Conservation (phyloP, 2,888 invertebrate genomes). For the Helleia helle region DNA sequence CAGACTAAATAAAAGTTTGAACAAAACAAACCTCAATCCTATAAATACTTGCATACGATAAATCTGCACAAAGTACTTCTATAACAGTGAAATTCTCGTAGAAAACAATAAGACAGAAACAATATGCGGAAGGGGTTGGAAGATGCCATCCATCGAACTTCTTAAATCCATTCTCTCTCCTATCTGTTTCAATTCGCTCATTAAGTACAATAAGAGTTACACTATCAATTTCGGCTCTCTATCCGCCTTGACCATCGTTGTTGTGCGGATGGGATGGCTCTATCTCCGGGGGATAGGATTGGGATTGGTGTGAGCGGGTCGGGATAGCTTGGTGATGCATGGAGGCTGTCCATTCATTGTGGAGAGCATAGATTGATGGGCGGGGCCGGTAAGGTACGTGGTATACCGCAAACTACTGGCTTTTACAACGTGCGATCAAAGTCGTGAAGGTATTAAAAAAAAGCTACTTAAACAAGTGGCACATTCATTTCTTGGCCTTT, state of each 20-base stretch:
- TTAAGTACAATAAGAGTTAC: conserved; percentile 62
- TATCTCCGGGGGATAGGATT: conserved; percentile 27
- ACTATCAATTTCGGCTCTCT: conserved; percentile 60
- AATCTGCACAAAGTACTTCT: too few relatives aligned
- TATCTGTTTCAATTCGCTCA: conserved; percentile 68
- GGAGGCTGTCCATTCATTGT: conserved; percentile 64
- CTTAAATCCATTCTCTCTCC: conserved; percentile 31
- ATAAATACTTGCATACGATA: too few relatives aligned
- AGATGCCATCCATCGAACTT: conserved; percentile 20
- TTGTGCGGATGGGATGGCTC: conserved; percentile 20
- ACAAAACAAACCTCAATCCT: not conserved
- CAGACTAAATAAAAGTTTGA: not conserved
- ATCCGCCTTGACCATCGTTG: conserved; percentile 33
- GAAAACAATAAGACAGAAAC: not conserved
- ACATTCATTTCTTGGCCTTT: not conserved
- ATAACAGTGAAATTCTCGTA: not conserved
- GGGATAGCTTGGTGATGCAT: conserved; percentile 30
- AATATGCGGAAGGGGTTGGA: conserved; percentile 9
- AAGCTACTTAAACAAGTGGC: not conserved
- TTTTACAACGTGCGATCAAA: not conserved
- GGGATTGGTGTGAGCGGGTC: conserved; percentile 19
- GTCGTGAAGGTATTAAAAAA: not conserved
- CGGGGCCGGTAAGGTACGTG: conserved; percentile 52
- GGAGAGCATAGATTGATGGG: conserved; percentile 67
- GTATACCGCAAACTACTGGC: conserved; percentile 38